Evolutionary conservation across 2,797 vertebrate genomes (phyloP).

Genomic region (Myripristis murdjan): DNA sequence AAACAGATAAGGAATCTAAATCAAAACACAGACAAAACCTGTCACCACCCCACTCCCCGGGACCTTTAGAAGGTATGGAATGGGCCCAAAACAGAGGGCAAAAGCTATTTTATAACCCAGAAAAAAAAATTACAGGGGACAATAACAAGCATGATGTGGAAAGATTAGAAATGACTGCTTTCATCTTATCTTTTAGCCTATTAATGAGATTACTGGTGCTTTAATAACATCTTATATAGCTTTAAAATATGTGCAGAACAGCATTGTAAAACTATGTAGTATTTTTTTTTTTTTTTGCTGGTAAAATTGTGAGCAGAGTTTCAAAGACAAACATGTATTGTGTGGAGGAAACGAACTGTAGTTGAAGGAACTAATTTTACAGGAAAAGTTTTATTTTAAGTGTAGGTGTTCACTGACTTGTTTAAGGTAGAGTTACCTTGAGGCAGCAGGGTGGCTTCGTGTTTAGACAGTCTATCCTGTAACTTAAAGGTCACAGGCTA

Average conservation of each 20-base stretch:
- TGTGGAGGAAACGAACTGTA: neutral
- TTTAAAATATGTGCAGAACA: neutral
- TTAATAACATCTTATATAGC: no score
- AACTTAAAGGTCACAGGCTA: constrained; percentile 30
- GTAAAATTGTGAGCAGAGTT: neutral
- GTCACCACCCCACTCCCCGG: no score
- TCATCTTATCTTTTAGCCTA: no score
- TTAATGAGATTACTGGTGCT: neutral
- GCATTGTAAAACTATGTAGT: constrained; percentile 1
- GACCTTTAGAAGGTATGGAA: no score
- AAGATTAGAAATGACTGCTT: no score
- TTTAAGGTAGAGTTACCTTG: neutral
- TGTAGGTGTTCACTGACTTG: neutral
- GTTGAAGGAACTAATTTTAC: neutral
- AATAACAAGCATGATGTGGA: no score
- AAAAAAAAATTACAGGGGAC: no score
- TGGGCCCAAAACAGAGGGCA: no score
- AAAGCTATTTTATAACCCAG: no score
- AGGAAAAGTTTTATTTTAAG: neutral
- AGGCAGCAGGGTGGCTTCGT: neutral
- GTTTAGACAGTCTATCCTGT: neutral
- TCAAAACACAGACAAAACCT: no score
- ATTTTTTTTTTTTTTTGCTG: no score
- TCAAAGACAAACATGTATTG: neutral
- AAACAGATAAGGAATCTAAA: no score